A percentile compares a stretch with the other conserved stretches of the same genome.
phyloP scores from a whole-genome alignment of 1,140 invertebrate genomes.

The Mycetomoellerius zeteki region DNA sequence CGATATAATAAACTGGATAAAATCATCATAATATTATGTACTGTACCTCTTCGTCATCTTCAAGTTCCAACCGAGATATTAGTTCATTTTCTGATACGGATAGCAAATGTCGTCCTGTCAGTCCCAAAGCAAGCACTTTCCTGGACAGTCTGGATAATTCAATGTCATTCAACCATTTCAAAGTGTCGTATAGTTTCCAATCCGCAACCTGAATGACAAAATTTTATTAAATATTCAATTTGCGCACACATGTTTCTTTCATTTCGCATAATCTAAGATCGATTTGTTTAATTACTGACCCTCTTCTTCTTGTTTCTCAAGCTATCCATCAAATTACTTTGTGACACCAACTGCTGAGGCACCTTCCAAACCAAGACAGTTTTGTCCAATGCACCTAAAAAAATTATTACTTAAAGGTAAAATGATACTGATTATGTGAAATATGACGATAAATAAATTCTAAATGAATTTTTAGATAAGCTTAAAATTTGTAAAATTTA shows the following conservation, averaged over 20 bases:
- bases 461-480: not conserved
- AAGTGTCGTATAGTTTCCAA: slow-evolving; percentile 89
- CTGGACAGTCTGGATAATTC: slow-evolving; percentile 87
- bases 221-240: slow-evolving; percentile 14
- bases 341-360: slow-evolving; percentile 87
- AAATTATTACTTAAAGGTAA: slow-evolving; percentile 10
- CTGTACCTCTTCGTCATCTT: slow-evolving; percentile 78
- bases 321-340: slow-evolving; percentile 80
- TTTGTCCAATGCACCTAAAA: slow-evolving; percentile 87
- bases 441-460: not conserved
- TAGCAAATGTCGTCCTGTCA: slow-evolving; percentile 89
- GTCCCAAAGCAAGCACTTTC: slow-evolving; percentile 85
- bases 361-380: slow-evolving; percentile 88
- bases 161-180: slow-evolving; percentile 89
- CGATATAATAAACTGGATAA: not conserved
- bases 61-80: slow-evolving; percentile 86
- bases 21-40: slow-evolving; percentile 24
- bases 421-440: slow-evolving; percentile 18
- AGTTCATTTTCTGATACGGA: slow-evolving; percentile 87
- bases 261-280: not conserved
- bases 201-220: slow-evolving; percentile 81
- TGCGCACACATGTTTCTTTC: not conserved
- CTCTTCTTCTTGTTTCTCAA: slow-evolving; percentile 80
- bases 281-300: slow-evolving; percentile 63
- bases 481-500: not conserved